Conservation (phyloP, 2,888 invertebrate species). For the Vandiemenella viatica region DNA sequence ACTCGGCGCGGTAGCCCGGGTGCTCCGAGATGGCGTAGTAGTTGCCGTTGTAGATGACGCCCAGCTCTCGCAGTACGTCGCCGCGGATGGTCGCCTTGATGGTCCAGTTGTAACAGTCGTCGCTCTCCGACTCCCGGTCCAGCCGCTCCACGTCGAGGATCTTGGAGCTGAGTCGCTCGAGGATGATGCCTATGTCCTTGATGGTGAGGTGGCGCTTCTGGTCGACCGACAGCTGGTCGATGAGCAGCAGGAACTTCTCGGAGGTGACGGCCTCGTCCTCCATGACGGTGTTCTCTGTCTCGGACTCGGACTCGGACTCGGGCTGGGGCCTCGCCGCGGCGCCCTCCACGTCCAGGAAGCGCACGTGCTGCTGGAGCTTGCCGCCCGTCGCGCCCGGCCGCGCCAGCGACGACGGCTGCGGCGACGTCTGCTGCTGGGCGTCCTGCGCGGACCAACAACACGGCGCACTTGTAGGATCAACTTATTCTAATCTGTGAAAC, state of each 20-base stretch:
- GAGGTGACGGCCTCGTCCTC: conserved; percentile 81
- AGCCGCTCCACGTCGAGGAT: conserved; percentile 85
- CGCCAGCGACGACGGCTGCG: conserved; percentile 25
- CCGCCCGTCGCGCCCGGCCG: conserved; percentile 19
- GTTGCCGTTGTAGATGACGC: conserved; percentile 88
- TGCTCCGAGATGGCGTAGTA: conserved; percentile 91
- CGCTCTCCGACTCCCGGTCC: conserved; percentile 81
- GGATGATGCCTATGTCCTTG: conserved; percentile 88
- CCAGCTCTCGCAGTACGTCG: conserved; percentile 76
- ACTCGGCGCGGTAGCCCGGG: conserved; percentile 82
- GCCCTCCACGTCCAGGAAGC: conserved; percentile 66
- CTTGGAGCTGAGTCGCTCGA: conserved; percentile 82
- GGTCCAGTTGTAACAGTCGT: conserved; percentile 92
- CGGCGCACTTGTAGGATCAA: no score
- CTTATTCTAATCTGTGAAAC: no score
- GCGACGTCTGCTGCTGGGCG: conserved; percentile 35
- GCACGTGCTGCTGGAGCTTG: conserved; percentile 35
- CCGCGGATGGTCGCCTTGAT: conserved; percentile 89
- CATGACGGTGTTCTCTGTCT: conserved; percentile 84
- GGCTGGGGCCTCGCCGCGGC: conserved; percentile 24
- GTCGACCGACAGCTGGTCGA: conserved; percentile 83
- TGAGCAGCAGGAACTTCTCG: conserved; percentile 81
- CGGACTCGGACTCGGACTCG: conserved; percentile 54
- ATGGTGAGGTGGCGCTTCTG: conserved; percentile 84
- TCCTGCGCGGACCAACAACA: no score